Base-by-base conservation (phyloP, 2,888 invertebrate species). In the Ornithoptera alexandrae region DNA sequence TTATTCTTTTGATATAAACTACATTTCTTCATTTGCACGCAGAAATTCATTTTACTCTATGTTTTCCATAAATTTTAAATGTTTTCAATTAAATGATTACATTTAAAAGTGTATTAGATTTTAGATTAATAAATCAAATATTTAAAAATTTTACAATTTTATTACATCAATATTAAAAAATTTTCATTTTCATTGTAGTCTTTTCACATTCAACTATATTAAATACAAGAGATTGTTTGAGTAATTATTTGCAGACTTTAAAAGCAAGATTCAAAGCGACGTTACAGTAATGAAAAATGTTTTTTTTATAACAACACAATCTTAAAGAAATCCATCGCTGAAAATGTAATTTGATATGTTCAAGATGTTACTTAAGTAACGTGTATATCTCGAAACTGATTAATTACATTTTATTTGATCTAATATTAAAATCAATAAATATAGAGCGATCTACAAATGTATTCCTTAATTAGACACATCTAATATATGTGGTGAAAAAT, bases 1-100 rank as follows among this genome's bases (percentile, higher is more conserved):
- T 58, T 72, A 36, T 46, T 67, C 65, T 65, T 71, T 71, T 71
- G 67, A 64, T 71, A 58, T 18, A 61, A 64, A 12, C 39, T 57
- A 22, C n/a, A 30, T 17, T 22, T 58, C 56, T 4, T 10, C 22
- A 58, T 12, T 58, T 58, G 3, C 53, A 7, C n/a, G n/a, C 6
- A n/a, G 5, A n/a, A 18, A 53, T n/a, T 53, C n/a, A 53, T n/a
- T n/a, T 6, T 53, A 53, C 18, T 53, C 53, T 30, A 53, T 12
- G 5, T n/a, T 53, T 5, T 53, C 5, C n/a, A 4, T 18, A 53
- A n/a, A 4, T 53, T 53, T 53, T 53, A 50, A 53, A 6, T n/a
- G 4, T n/a, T 7, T 5, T 6, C 18, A n/a, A 53, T 46, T 2
- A 15, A 10, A 17, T 46, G 15, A 46, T 1, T 15, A 46, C 0